These are phyloP conservation scores for Thaumetopoea pityocampa DNA, from an alignment of 1,140 invertebrate genomes.

Conservation along the genomic window DNA sequence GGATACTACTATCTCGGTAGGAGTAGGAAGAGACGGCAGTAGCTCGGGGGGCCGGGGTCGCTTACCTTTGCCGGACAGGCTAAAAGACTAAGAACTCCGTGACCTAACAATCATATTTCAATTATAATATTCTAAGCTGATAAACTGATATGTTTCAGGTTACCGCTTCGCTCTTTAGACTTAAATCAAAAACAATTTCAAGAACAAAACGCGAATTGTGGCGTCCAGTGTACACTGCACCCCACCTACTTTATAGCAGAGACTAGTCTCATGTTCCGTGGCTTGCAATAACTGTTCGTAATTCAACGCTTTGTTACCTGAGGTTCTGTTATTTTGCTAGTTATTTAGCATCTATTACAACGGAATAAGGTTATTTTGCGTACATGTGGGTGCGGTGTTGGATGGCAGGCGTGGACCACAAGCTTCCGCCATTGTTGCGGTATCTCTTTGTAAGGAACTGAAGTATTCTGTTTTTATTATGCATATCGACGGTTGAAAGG, in stretches of 20 bases:
- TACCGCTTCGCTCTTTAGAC: too few species aligned
- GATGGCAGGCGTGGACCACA: conserved; percentile 22
- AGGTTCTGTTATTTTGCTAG: conserved; percentile 8
- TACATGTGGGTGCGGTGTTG: conserved; percentile 1
- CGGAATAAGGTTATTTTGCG: conserved; percentile 9
- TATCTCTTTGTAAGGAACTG: conserved; percentile 26
- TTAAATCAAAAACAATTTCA: too few species aligned
- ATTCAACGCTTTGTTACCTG: conserved; percentile 19
- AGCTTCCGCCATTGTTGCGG: conserved; percentile 27
- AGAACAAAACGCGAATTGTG: too few species aligned
- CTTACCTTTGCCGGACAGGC: too few species aligned
- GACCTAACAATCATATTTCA: too few species aligned
- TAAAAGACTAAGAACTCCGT: too few species aligned
- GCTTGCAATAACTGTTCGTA: conserved; percentile 27
- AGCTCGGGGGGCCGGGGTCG: too few species aligned
- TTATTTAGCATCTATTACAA: conserved; percentile 8
- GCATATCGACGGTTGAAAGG: conserved; percentile 3
- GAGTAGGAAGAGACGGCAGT: too few species aligned
- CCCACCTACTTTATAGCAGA: conserved; percentile 2
- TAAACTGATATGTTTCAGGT: too few species aligned
- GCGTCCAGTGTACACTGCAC: too few species aligned
- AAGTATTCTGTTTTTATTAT: conserved; percentile 20
- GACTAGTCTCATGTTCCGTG: conserved; percentile 22
- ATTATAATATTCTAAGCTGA: too few species aligned
- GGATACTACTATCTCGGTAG: too few species aligned